These are phyloP conservation scores for Cerceris ruficornis DNA, from an alignment of 2,888 invertebrate species.

Conservation along the genomic window DNA sequence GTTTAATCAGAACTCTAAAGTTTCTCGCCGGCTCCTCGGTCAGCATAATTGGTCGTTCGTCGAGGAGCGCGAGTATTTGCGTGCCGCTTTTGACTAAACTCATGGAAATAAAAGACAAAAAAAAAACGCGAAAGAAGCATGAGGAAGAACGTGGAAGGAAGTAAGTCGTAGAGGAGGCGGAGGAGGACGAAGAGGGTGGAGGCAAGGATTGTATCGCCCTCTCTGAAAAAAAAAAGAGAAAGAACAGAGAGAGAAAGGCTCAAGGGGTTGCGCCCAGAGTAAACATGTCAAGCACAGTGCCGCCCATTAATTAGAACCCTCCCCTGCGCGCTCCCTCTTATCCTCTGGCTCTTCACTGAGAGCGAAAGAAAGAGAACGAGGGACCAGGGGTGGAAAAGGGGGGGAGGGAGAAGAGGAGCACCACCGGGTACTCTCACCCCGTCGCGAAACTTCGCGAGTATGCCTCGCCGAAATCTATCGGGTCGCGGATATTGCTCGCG, in stretches of 20 bases:
- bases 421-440: constrained; percentile 7
- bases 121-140: constrained; percentile 22
- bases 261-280: constrained; percentile 79
- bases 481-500: constrained; percentile 24
- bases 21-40: constrained; percentile 67
- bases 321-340: constrained; percentile 48
- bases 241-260: constrained; percentile 62
- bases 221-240: constrained; percentile 63
- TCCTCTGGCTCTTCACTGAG: constrained; percentile 54
- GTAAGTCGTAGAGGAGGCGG: constrained; percentile 52
- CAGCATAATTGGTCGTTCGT: constrained; percentile 67
- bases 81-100: constrained; percentile 75
- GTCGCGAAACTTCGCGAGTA: constrained; percentile 40
- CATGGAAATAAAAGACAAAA: constrained; percentile 61
- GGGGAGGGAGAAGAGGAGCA: constrained; percentile 31
- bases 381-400: constrained; percentile 23
- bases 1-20: constrained; percentile 81
- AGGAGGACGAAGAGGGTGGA: constrained; percentile 51
- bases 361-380: constrained; percentile 55
- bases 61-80: constrained; percentile 72
- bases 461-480: constrained; percentile 61
- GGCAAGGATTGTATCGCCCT: constrained; percentile 68
- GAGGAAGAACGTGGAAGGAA: constrained; percentile 28
- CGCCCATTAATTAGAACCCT: constrained; percentile 80
- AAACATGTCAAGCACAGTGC: constrained; percentile 81